phyloP scores from a whole-genome alignment of 64 coral and sea anemone species.

The Hydrozoanthus tunicans region DNA sequence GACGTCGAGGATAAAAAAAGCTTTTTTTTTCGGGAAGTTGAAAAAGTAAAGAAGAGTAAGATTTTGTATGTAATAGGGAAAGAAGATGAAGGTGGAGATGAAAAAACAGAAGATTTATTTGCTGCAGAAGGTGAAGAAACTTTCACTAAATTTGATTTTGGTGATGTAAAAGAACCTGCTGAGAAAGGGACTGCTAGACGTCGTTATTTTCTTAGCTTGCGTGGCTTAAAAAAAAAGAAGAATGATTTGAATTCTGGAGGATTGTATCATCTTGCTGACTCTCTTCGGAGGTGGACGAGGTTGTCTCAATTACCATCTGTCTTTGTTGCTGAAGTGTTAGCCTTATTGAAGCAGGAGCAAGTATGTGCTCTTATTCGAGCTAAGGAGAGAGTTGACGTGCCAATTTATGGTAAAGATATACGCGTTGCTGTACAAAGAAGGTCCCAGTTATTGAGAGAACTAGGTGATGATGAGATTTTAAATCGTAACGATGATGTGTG shows the following conservation, averaged over 20 bases:
- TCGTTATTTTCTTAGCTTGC: slow-evolving; percentile 47
- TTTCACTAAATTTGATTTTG: too few relatives aligned
- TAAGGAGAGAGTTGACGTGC: not conserved
- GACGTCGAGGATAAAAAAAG: slow-evolving; percentile 27
- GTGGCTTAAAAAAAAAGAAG: slow-evolving; percentile 30
- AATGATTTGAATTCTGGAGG: too few relatives aligned
- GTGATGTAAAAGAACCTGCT: not conserved
- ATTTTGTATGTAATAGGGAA: not conserved
- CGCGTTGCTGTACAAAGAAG: too few relatives aligned
- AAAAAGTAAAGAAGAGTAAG: slow-evolving; percentile 52
- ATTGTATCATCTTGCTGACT: slow-evolving; percentile 12
- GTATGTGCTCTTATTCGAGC: slow-evolving; percentile 33
- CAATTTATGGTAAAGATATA: too few relatives aligned
- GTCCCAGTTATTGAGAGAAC: too few relatives aligned
- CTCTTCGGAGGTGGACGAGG: slow-evolving; percentile 41
- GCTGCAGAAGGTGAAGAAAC: not conserved
- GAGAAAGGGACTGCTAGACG: slow-evolving; percentile 47
- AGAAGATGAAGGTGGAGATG: slow-evolving; percentile 51
- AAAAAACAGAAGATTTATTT: slow-evolving; percentile 46
- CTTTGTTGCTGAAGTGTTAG: slow-evolving; percentile 40
- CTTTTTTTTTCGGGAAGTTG: slow-evolving; percentile 39
- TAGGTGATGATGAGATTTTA: too few relatives aligned
- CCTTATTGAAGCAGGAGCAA: slow-evolving; percentile 39
- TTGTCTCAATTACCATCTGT: slow-evolving; percentile 35
- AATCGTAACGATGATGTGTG: too few relatives aligned